Evolutionary conservation across 2,797 vertebrate species (phyloP), one percentile per base, ranked within the genome.

Genomic region (Cossypha dichroa): DNA sequence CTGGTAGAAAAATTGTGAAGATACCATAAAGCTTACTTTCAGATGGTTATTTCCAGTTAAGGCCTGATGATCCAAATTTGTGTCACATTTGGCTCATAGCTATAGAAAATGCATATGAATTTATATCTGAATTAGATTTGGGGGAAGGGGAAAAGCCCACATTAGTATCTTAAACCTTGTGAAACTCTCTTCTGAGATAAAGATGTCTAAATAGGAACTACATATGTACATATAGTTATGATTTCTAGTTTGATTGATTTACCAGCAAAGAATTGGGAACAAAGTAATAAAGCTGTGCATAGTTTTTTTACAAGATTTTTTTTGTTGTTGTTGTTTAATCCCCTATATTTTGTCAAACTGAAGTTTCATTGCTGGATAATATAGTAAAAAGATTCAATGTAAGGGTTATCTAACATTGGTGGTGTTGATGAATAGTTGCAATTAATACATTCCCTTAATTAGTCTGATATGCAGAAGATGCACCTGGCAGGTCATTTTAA

Each of bases 371-470:
- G 92, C 95, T 94, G 83, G 85, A 97, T 98, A 97, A 97, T 97
- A 96, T 88, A 45, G 94, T 97, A 96, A 97, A 97, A 98, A 98
- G 94, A 98, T 97, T 98, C 97, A 97, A 97, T 97, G 95, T 97
- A 97, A 98, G 97, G 94, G 92, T 97, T 98, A 97, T 96, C 96
- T 97, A 98, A 98, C 93, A 94, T 94, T 97, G 97, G 97, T 98
- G 93, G 97, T 98, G 98, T 98, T 98, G 98, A 98, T 98, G 98
- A 98, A 98, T 98, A 98, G 98, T 98, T 98, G 98, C 98, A 98
- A 98, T 98, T 98, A 98, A 98, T 98, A 98, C 95, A 97, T 98
- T 98, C 95, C 97, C 98, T 98, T 98, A 98, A 98, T 98, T 98
- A 98, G 98, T 98, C 97, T 98, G 98, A 98, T 98, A 98, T 90